A percentile compares a stretch with the other conserved stretches of the same genome.
Evolutionary conservation across 2,888 invertebrate species (phyloP).

Genomic region (Belgica antarctica): DNA sequence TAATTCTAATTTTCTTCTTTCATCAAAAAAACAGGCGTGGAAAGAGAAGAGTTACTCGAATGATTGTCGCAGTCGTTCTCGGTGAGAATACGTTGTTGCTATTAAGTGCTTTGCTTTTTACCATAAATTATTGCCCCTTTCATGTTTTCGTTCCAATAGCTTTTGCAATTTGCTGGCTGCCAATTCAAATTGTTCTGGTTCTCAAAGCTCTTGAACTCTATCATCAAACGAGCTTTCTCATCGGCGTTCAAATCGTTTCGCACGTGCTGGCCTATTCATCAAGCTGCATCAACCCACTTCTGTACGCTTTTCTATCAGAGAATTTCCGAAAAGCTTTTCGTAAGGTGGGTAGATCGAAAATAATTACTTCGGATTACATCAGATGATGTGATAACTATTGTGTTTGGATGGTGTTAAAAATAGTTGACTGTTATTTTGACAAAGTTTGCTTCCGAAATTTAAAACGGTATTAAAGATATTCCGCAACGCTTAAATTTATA

Average conservation of each 20-base stretch:
- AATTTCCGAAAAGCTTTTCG: constrained; percentile 89
- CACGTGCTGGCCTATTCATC: constrained; percentile 89
- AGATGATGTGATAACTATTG: too few relatives aligned
- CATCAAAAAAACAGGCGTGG: constrained; percentile 70
- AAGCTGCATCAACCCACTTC: constrained; percentile 90
- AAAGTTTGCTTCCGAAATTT: too few relatives aligned
- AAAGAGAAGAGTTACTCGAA: constrained; percentile 83
- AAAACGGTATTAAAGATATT: too few relatives aligned
- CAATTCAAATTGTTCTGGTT: constrained; percentile 79
- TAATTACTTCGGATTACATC: too few relatives aligned
- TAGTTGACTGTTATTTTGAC: too few relatives aligned
- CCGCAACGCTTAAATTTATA: too few relatives aligned
- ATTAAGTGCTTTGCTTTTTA: too few relatives aligned
- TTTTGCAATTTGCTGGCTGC: constrained; percentile 92
- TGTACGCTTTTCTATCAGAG: constrained; percentile 92
- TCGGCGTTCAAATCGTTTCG: constrained; percentile 73
- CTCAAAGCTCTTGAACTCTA: constrained; percentile 72
- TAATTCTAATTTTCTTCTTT: too few relatives aligned
- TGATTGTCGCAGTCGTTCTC: constrained; percentile 88
- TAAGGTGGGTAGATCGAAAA: constrained; percentile 59
- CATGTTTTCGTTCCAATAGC: constrained; percentile 55
- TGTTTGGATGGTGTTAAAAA: too few relatives aligned
- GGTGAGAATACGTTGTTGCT: background rate
- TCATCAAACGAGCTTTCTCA: constrained; percentile 66
- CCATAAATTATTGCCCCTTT: background rate